These are phyloP conservation scores for Stercorarius parasiticus DNA, from an alignment of 2,113 vertebrate species.

Conservation along the genomic window DNA sequence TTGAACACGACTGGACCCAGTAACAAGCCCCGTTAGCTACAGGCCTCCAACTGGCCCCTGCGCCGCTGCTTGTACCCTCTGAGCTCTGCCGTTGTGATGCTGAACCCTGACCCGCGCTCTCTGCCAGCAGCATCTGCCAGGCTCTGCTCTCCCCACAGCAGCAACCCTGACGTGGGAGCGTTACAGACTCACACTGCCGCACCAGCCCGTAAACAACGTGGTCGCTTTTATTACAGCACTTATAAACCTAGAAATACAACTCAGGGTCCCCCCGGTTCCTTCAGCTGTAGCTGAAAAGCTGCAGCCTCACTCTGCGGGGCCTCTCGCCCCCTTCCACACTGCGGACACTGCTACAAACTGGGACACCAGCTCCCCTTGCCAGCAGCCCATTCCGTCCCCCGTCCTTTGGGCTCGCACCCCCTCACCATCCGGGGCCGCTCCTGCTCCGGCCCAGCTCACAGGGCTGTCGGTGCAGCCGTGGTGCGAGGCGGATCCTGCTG, in stretches of 20 bases:
- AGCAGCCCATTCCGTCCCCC: accelerated
- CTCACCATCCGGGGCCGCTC: accelerated
- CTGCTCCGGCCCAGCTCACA: not conserved
- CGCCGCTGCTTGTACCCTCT: too few relatives aligned
- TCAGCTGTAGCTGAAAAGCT: not conserved
- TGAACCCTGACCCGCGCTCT: not conserved
- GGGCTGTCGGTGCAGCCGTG: not conserved
- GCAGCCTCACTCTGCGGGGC: not conserved
- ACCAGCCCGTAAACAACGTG: accelerated
- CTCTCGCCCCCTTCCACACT: accelerated
- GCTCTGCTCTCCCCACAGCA: not conserved
- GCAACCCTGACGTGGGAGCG: accelerated
- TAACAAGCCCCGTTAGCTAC: too few relatives aligned
- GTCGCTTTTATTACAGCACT: not conserved
- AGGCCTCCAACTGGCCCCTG: not conserved
- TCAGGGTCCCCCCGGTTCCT: accelerated
- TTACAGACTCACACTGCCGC: not conserved
- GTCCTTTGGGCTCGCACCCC: accelerated
- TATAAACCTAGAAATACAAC: not conserved
- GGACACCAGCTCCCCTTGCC: not conserved
- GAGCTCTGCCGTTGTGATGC: not conserved
- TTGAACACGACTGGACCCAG: not conserved
- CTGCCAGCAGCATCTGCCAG: not conserved
- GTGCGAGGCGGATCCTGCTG: not conserved
- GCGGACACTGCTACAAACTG: accelerated